Conservation (phyloP, 2,797 vertebrate genomes). For the Sebastes matsubarae region DNA sequence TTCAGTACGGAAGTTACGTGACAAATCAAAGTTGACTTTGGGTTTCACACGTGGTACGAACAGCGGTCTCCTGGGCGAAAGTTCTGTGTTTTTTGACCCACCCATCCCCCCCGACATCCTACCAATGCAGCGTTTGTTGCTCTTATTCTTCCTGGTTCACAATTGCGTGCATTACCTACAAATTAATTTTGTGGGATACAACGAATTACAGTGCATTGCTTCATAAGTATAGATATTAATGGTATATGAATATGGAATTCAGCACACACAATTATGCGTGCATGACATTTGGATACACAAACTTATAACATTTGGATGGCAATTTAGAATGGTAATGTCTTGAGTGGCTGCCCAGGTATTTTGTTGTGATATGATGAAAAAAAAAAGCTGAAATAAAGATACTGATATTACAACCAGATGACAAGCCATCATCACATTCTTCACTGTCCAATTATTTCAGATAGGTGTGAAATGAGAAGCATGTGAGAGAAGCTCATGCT, state of each 20-base stretch:
- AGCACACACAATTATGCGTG: background rate
- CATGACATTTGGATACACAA: background rate
- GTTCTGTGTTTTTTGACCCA: too few species aligned
- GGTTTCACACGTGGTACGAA: too few species aligned
- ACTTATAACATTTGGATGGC: background rate
- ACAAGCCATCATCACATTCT: background rate
- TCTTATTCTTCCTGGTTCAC: too few species aligned
- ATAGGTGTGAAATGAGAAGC: conserved; percentile 41
- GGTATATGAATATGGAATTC: too few species aligned
- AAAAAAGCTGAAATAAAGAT: background rate
- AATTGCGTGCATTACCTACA: too few species aligned
- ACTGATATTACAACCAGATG: conserved; percentile 13
- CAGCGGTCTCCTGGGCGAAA: too few species aligned
- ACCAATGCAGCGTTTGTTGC: fast-evolving
- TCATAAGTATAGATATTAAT: fast-evolving
- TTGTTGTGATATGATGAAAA: conserved; percentile 2
- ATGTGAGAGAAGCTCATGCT: background rate
- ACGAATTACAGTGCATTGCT: too few species aligned
- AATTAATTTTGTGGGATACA: too few species aligned
- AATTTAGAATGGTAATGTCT: background rate
- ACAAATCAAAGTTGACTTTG: fast-evolving
- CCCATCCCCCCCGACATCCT: too few species aligned
- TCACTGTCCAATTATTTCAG: conserved; percentile 14
- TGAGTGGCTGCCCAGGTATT: conserved; percentile 1
- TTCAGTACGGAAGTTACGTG: fast-evolving